These are phyloP conservation scores for Chrysomallon squamiferum DNA, from an alignment of 1,140 invertebrate species.

Conservation along the genomic window DNA sequence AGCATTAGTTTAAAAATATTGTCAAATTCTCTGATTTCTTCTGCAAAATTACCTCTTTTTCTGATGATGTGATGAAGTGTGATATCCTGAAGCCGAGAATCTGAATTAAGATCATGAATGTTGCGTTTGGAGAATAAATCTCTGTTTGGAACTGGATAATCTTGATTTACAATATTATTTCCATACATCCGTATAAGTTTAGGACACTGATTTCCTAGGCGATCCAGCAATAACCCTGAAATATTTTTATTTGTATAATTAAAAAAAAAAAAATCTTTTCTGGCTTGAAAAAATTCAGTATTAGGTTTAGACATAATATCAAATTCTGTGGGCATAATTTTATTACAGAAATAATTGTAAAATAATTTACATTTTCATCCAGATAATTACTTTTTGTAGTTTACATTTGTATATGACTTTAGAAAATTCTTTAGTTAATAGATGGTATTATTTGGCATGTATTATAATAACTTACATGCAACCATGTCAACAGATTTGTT, in stretches of 20 bases:
- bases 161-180: constrained; percentile 31
- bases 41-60: constrained; percentile 30
- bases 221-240: constrained; percentile 29
- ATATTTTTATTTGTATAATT: no score
- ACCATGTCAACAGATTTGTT: constrained; percentile 51
- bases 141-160: constrained; percentile 41
- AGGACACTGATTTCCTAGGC: constrained; percentile 21
- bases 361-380: no score
- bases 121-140: constrained; percentile 9
- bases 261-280: no score
- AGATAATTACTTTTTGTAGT: no score
- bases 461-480: constrained; percentile 45
- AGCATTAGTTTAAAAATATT: constrained; percentile 14
- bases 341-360: no score
- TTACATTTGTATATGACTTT: no score
- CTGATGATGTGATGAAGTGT: constrained; percentile 42
- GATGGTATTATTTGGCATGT: no score
- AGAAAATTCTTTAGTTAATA: no score
- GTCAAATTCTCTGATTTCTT: constrained; percentile 37
- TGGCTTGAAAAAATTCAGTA: no score
- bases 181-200: constrained; percentile 47
- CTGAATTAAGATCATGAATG: constrained; percentile 12
- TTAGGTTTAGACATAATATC: no score
- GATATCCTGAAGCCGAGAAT: constrained; percentile 20
- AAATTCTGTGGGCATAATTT: no score